Evolutionary conservation across 2,888 invertebrate species (phyloP).

Genomic region (Pegoplata infirma): DNA sequence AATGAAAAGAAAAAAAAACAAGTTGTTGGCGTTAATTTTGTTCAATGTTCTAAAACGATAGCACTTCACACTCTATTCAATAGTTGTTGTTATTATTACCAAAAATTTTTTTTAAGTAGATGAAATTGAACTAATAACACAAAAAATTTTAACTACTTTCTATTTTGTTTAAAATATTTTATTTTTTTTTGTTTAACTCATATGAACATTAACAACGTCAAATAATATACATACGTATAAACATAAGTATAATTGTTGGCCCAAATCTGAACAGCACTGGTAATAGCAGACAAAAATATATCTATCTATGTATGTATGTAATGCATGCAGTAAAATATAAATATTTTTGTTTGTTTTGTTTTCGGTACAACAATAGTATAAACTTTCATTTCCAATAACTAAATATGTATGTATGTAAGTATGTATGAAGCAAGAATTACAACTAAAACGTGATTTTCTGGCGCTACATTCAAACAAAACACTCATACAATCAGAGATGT

Average conservation of each 20-base stretch:
- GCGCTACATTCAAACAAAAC: conserved; percentile 9
- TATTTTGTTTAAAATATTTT: conserved; percentile 40
- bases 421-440: conserved; percentile 51
- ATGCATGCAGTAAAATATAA: neutral
- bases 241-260: conserved; percentile 60
- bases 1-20: neutral
- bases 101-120: neutral
- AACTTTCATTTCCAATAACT: conserved; percentile 74
- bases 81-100: neutral
- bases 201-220: neutral
- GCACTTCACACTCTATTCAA: neutral
- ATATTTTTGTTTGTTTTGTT: conserved; percentile 6
- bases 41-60: conserved; percentile 12
- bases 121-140: conserved; percentile 39
- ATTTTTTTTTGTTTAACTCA: neutral
- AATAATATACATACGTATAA: neutral
- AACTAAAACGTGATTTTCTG: conserved; percentile 43
- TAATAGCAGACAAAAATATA: conserved; percentile 38
- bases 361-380: conserved; percentile 52
- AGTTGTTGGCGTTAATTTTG: neutral
- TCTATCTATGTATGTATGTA: neutral
- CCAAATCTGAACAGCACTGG: conserved; percentile 62
- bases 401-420: too few relatives aligned
- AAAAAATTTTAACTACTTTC: conserved; percentile 50
- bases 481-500: neutral